Percentiles rank a stretch among this genome's conserved stretches.
These are phyloP conservation scores for Nycteola revayana DNA, from an alignment of 2,888 invertebrate genomes.

Conservation along the genomic window DNA sequence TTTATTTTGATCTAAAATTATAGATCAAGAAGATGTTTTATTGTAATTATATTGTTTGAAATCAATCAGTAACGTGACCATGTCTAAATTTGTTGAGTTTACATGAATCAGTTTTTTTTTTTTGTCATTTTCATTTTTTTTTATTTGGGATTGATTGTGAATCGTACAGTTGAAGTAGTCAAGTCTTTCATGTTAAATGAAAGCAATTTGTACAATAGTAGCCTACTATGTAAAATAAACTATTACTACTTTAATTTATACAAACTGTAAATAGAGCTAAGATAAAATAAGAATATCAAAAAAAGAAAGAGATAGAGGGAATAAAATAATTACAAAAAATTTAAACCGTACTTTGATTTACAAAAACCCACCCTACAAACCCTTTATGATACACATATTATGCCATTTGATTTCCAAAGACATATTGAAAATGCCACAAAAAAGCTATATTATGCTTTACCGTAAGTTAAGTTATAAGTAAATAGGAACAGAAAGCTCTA, in stretches of 20 bases:
- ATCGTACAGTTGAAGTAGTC: conserved; percentile 53
- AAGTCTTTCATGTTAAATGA: conserved; percentile 64
- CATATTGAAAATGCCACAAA: too few relatives aligned
- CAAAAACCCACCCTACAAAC: not conserved
- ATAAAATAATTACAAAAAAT: conserved; percentile 71
- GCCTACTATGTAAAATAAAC: conserved; percentile 71
- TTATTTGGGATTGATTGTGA: conserved; percentile 32
- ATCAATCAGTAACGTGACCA: conserved; percentile 62
- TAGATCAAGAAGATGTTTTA: conserved; percentile 55
- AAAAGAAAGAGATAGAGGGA: conserved; percentile 78
- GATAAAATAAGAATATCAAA: conserved; percentile 74
- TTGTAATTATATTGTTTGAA: conserved; percentile 46
- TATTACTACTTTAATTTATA: conserved; percentile 79
- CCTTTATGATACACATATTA: too few relatives aligned
- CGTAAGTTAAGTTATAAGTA: not conserved
- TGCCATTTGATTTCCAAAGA: too few relatives aligned
- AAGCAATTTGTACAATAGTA: conserved; percentile 77
- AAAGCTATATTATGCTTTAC: not conserved
- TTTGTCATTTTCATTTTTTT: conserved; percentile 37
- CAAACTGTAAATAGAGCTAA: conserved; percentile 79
- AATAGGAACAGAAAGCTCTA: not conserved
- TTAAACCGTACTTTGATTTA: conserved; percentile 50
- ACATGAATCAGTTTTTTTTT: conserved; percentile 37
- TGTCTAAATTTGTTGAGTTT: conserved; percentile 45
- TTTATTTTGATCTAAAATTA: conserved; percentile 50